These are phyloP conservation scores for Amphiprion percula DNA, from an alignment of 2,113 vertebrate genomes.

Conservation along the genomic window DNA sequence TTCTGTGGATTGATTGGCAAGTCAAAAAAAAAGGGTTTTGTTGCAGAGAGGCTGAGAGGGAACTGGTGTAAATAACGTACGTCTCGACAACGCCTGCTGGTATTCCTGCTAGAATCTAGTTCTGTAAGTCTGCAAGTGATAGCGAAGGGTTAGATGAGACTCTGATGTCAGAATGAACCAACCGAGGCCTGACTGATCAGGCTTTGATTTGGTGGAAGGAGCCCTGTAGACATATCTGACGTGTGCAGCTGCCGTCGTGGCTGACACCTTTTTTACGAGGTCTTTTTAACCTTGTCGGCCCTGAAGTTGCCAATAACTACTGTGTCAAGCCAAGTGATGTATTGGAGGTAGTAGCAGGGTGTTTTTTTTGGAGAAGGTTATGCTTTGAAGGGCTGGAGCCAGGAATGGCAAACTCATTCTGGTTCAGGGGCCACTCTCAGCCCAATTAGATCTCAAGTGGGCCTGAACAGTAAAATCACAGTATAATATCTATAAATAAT, in stretches of 20 bases:
- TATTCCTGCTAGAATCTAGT: not conserved
- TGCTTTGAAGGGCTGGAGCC: no score
- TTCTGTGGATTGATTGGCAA: conserved; percentile 15
- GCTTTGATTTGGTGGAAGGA: not conserved
- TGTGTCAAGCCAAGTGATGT: not conserved
- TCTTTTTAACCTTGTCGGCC: not conserved
- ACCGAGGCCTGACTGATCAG: not conserved
- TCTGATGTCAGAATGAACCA: no score
- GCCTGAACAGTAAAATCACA: no score
- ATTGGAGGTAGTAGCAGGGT: no score
- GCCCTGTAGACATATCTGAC: not conserved
- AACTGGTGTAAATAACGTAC: no score
- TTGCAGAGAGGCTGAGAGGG: not conserved
- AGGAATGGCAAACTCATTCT: no score
- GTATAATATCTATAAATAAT: no score
- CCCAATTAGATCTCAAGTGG: no score
- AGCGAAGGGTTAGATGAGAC: conserved; percentile 8
- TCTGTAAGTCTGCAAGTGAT: not conserved
- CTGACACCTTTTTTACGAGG: not conserved
- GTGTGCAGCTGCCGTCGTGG: not conserved
- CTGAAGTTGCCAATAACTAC: not conserved
- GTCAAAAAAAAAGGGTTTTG: not conserved
- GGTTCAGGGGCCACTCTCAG: no score
- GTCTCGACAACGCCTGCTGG: no score
- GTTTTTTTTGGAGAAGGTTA: not conserved